Evolutionary conservation across 2,113 vertebrate genomes (phyloP).

Genomic region (Varanus komodoensis): DNA sequence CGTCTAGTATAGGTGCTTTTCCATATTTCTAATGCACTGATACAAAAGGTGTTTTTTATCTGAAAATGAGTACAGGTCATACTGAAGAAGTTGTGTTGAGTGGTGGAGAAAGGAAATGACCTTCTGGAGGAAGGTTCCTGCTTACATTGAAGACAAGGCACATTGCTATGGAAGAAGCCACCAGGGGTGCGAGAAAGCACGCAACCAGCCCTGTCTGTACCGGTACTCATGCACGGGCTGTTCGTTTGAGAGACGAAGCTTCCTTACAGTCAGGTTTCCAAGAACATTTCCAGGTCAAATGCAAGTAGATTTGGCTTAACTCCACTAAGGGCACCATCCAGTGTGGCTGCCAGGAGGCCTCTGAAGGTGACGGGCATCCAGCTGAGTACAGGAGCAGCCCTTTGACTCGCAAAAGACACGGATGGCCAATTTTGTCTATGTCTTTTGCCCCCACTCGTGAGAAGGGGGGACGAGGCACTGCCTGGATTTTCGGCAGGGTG

Average conservation of each 20-base stretch:
- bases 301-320: not conserved
- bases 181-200: not conserved
- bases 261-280: not conserved
- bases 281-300: not conserved
- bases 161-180: not conserved
- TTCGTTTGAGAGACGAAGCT: not conserved
- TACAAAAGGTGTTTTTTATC: not conserved
- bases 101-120: accelerated
- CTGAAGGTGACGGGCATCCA: too few species aligned
- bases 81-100: not conserved
- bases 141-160: not conserved
- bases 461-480: too few species aligned
- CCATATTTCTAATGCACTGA: not conserved
- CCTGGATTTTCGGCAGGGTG: too few species aligned
- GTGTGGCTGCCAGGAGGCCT: too few species aligned
- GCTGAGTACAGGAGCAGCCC: too few species aligned
- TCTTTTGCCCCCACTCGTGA: too few species aligned
- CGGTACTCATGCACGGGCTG: not conserved
- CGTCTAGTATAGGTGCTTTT: not conserved
- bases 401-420: too few species aligned
- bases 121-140: not conserved
- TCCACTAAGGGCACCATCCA: not conserved
- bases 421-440: too few species aligned
- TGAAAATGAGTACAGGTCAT: not conserved
- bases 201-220: not conserved